phyloP scores from a whole-genome alignment of 1,140 invertebrate species.

The Macrobrachium rosenbergii region DNA sequence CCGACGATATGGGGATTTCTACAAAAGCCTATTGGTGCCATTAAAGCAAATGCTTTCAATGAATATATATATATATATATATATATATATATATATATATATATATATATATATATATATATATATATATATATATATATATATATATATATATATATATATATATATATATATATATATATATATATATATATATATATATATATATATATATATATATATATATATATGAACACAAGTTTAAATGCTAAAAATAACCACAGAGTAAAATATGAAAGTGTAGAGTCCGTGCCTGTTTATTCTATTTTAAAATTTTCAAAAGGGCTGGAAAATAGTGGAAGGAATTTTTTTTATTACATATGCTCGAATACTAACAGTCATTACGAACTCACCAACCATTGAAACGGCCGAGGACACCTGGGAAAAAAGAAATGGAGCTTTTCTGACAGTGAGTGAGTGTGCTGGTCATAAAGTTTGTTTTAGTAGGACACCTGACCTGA shows the following conservation, averaged over 20 bases:
- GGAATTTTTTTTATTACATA: neutral
- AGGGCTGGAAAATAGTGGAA: constrained; percentile 1
- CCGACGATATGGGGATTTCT: neutral
- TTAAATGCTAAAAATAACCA: constrained; percentile 6
- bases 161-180: constrained; percentile 35
- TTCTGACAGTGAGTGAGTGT: too few relatives aligned
- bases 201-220: constrained; percentile 20
- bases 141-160: constrained; percentile 1
- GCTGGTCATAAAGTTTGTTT: too few relatives aligned
- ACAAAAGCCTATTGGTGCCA: neutral
- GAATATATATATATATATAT: neutral
- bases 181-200: constrained; percentile 11
- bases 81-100: neutral
- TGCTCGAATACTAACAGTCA: too few relatives aligned
- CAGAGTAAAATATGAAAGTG: neutral
- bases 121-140: neutral
- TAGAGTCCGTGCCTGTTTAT: neutral
- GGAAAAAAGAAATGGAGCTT: too few relatives aligned
- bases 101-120: neutral
- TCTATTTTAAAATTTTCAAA: neutral
- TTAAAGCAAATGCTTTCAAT: neutral
- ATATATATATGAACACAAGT: constrained; percentile 13
- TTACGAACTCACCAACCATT: too few relatives aligned
- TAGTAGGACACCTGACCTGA: too few relatives aligned
- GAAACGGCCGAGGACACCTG: too few relatives aligned